Evolutionary conservation across 2,888 invertebrate species (phyloP), one percentile per base, ranked within the genome.

Genomic region (Microdon myrmicae): DNA sequence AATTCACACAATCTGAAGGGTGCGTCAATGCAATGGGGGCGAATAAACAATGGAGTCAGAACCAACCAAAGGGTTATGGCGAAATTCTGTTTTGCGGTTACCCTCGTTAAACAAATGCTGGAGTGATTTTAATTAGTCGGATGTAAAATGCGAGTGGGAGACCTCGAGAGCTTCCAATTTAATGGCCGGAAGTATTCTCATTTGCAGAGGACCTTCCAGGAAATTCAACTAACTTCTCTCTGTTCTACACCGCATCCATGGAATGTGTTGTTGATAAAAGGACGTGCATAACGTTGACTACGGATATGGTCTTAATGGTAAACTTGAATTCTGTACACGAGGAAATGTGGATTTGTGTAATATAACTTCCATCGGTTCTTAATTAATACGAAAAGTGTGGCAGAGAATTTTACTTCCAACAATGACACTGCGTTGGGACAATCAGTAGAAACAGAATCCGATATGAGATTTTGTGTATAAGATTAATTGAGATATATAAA

Each of bases 91-190:
- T 55, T 55, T 29, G 47, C 17, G 55, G 55, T 48, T 48, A 54
- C 39, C 35, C 47, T 28, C 29, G 20, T 35, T 28, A 35, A 31
- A 34, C 41, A 23, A 31, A 35, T 41, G 13, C 23, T n/a, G 31
- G 41, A 48, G 41, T 55, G 47, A 55, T 55, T 55, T 48, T 55
- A 55, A 55, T 55, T 55, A 55, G 41, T 48, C 41, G 13, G 29
- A 37, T 38, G 29, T 37, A 37, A 37, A 47, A 47, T 47, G 35
- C 22, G 9, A 23, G 1, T 35, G 19, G 8, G n/a, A 22, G n/a
- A n/a, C n/a, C n/a, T n/a, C n/a, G n/a, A n/a, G n/a, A n/a, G n/a
- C n/a, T n/a, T n/a, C n/a, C n/a, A n/a, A n/a, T n/a, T n/a, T n/a
- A n/a, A n/a, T n/a, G n/a, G n/a, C n/a, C n/a, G n/a, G n/a, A n/a